A percentile compares a stretch with the other conserved stretches of the same genome.
These are phyloP conservation scores for Branchellion lobata DNA, from an alignment of 2,888 invertebrate genomes.

Conservation along the genomic window DNA sequence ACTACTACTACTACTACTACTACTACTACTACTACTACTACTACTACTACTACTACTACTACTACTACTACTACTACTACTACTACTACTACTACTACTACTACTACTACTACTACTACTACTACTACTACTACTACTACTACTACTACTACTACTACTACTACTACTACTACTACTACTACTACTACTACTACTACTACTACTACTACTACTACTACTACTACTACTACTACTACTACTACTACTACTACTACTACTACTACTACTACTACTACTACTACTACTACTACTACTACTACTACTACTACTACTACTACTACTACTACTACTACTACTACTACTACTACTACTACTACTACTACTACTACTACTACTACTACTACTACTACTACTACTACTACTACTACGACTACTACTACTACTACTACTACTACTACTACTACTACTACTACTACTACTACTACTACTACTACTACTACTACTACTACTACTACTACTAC, in stretches of 20 bases:
- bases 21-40: slow-evolving; percentile 32
- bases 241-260: slow-evolving; percentile 41
- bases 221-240: slow-evolving; percentile 43
- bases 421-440: too few species aligned
- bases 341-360: slow-evolving; percentile 13
- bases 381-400: too few species aligned
- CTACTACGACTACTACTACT: too few species aligned
- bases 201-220: slow-evolving; percentile 43
- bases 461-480: too few species aligned
- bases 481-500: too few species aligned
- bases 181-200: slow-evolving; percentile 41
- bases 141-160: slow-evolving; percentile 6
- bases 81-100: slow-evolving; percentile 43
- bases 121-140: slow-evolving; percentile 24
- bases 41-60: slow-evolving; percentile 40
- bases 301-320: slow-evolving; percentile 30
- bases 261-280: slow-evolving; percentile 38
- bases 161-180: slow-evolving; percentile 34
- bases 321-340: slow-evolving; percentile 32
- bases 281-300: slow-evolving; percentile 17
- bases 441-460: too few species aligned
- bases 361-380: slow-evolving; percentile 39
- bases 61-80: slow-evolving; percentile 43
- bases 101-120: slow-evolving; percentile 42
- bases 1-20: slow-evolving; percentile 36